Evolutionary conservation across 2,113 vertebrate species (phyloP).

Genomic region (Thunnus thynnus): DNA sequence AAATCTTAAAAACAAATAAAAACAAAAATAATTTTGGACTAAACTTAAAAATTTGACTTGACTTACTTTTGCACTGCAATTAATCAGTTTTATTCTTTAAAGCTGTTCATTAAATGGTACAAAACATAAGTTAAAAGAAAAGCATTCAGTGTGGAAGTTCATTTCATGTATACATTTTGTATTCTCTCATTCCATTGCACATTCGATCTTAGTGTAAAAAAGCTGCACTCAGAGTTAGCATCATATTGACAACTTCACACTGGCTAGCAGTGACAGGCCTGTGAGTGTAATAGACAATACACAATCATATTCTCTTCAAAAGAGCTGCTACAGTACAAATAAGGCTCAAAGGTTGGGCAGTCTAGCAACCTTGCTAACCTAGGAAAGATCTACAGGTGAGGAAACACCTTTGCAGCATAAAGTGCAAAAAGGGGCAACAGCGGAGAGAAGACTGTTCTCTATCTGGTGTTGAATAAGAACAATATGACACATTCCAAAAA

Average conservation of each 20-base stretch:
- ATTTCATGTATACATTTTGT: not conserved
- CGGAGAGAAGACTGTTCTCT: not conserved
- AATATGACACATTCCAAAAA: not conserved
- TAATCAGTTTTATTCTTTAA: conserved; percentile 5
- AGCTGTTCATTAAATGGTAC: conserved; percentile 14
- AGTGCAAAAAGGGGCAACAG: not conserved
- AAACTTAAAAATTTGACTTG: too few species aligned
- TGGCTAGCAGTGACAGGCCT: not conserved
- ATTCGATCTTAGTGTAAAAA: not conserved
- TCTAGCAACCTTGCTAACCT: not conserved
- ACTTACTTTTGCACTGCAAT: not conserved
- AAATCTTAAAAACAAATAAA: too few species aligned
- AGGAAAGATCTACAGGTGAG: not conserved
- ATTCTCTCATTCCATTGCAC: not conserved
- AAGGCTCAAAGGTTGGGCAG: not conserved
- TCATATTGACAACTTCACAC: not conserved
- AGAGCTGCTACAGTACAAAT: not conserved
- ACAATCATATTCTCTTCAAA: not conserved
- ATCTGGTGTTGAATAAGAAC: not conserved
- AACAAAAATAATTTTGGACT: too few species aligned
- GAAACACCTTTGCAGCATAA: not conserved
- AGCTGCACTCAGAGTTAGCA: not conserved
- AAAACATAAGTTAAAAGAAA: conserved; percentile 7
- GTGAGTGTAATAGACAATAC: not conserved
- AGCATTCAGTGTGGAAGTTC: not conserved